Base-by-base conservation (phyloP, 2,113 vertebrate species). In the Numida meleagris region DNA sequence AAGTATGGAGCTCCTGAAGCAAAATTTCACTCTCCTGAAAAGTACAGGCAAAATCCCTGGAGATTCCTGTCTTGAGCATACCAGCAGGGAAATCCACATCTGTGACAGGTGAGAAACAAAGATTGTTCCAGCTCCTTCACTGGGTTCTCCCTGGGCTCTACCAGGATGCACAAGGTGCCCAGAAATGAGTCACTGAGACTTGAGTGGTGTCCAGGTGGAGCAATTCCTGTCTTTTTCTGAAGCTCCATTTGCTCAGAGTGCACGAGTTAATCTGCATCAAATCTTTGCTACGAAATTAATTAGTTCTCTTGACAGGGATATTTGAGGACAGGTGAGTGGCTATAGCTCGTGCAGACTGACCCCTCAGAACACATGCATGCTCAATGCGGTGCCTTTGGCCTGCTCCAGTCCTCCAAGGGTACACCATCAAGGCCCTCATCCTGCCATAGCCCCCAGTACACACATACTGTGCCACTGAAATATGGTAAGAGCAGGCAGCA, bases 201-300 rank as follows among this genome's bases (percentile, higher is more conserved):
- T 51, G 48, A 51, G 5, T 18, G 48, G 18, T 59, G 18, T 33
- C 48, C 59, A 73, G 18, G 13, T 10, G 8, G 17, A 78, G 25
- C 15, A 10, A 3, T 58, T 15, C 12, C 18, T 38, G 25, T 42
- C 58, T 78, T n/a, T 55, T 34, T 8, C 48, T 46, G 36, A 86
- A 89, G 73, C 58, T 38, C 21, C 12, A 21, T 18, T n/a, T 36
- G 13, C 46, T 10, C 31, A 43, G 12, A 36, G 31, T 3, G 1
- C 2, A 0, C 14, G 9, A 4, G 2, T 23, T 18, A 29, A 4
- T 46, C 62, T 25, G 10, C 45, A 40, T 51, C n/a, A 78, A n/a
- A 38, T 73, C 81, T 63, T 46, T 53, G 38, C 53, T 38, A 25
- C 10, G 42, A 46, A 92, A 21, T 0, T 0, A 42, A 23, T 46